These are phyloP conservation scores for Spongia lamella DNA, from an alignment of 37 sponge, comb jelly and placozoan species.

Conservation along the genomic window DNA sequence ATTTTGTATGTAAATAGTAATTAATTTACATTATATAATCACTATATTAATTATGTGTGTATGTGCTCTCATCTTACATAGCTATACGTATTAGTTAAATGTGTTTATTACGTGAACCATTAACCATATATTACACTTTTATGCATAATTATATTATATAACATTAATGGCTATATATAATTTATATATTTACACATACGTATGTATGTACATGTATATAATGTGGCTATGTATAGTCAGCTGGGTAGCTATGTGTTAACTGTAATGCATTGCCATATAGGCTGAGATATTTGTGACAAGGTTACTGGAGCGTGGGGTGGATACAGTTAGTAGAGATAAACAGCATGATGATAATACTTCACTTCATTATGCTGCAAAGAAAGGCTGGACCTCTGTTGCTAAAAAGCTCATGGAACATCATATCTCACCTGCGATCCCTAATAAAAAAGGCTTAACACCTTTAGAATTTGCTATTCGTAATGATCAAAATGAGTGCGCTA, in stretches of 20 bases:
- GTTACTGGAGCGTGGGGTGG: conserved; percentile 37
- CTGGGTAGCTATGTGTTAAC: too few species aligned
- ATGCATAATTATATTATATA: too few species aligned
- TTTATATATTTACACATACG: too few species aligned
- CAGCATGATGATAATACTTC: conserved; percentile 40
- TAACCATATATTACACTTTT: too few species aligned
- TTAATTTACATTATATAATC: too few species aligned
- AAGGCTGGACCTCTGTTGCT: conserved; percentile 20
- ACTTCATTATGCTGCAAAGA: conserved; percentile 43
- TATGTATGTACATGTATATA: too few species aligned
- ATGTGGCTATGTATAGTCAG: too few species aligned
- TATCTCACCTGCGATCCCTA: conserved; percentile 12
- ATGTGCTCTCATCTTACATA: too few species aligned
- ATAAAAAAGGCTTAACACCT: conserved; percentile 32
- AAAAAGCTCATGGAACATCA: conserved; percentile 38
- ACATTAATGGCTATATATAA: too few species aligned
- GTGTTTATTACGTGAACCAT: too few species aligned
- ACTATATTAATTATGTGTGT: too few species aligned
- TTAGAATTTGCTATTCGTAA: conserved; percentile 45
- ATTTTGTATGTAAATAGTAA: conserved; percentile 12
- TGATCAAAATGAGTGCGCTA: conserved; percentile 30
- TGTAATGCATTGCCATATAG: conserved; percentile 3
- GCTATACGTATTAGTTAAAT: too few species aligned
- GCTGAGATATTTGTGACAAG: conserved; percentile 12
- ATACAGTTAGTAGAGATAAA: background rate